Conservation (phyloP, 1,140 invertebrate species). For the Himalopsyche phryganea region DNA sequence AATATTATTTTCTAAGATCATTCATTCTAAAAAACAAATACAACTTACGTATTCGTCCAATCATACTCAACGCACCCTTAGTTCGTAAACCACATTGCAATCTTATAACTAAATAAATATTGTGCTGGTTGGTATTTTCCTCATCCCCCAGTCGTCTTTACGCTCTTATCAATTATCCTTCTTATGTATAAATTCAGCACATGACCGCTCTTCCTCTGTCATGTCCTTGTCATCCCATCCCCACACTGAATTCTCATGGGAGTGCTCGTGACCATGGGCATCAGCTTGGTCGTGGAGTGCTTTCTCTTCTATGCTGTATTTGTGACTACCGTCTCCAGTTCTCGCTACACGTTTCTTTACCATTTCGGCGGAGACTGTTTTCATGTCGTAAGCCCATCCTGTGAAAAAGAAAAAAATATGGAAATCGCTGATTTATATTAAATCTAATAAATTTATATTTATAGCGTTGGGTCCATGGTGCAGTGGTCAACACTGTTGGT, state of each 20-base stretch:
- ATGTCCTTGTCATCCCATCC: conserved; percentile 51
- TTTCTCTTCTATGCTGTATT: conserved; percentile 38
- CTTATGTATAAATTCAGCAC: conserved; percentile 41
- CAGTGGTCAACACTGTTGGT: too few species aligned
- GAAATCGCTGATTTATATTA: too few species aligned
- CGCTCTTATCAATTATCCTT: conserved; percentile 7
- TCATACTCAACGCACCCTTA: too few species aligned
- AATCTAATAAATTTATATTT: too few species aligned
- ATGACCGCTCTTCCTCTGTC: conserved; percentile 45
- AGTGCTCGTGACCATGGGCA: conserved; percentile 35
- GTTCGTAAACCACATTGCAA: too few species aligned
- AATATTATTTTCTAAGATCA: too few species aligned
- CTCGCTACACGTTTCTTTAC: conserved; percentile 58
- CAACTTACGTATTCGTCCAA: too few species aligned
- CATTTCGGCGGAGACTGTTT: conserved; percentile 67
- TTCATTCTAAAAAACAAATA: too few species aligned
- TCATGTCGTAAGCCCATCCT: conserved; percentile 70
- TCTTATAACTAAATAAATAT: too few species aligned
- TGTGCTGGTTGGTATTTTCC: too few species aligned
- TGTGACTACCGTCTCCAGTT: conserved; percentile 67
- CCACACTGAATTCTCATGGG: conserved; percentile 50
- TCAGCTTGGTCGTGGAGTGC: conserved; percentile 40
- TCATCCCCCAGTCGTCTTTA: too few species aligned
- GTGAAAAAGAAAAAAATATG: conserved; percentile 36
- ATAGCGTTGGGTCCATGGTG: too few species aligned